phyloP scores from a whole-genome alignment of 2,797 vertebrate genomes.

The Centropyge bicolor region DNA sequence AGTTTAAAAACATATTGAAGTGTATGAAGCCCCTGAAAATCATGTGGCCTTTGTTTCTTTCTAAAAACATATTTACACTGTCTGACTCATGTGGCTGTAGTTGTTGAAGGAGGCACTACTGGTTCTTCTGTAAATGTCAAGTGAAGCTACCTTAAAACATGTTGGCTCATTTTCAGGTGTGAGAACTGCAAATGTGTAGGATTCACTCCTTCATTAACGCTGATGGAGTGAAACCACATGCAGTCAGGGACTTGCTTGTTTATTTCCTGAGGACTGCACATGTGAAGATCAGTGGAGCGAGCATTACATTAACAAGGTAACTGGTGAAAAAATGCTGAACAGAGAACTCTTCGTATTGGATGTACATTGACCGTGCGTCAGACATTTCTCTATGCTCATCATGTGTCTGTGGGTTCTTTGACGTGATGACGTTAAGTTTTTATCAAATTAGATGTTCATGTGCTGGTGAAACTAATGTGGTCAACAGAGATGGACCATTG shows the following conservation, averaged over 20 bases:
- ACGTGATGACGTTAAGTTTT: conserved; percentile 4
- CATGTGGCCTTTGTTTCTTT: no score
- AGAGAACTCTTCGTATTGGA: neutral
- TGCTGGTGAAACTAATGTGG: neutral
- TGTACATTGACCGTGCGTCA: neutral
- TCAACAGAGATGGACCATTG: neutral
- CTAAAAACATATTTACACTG: no score
- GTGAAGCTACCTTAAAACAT: no score
- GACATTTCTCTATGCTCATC: neutral
- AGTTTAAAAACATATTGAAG: neutral
- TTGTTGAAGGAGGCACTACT: no score
- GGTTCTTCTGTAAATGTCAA: no score
- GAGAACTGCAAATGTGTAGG: neutral
- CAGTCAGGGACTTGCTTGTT: neutral
- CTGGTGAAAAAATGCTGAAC: neutral
- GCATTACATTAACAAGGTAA: neutral
- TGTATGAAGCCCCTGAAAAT: no score
- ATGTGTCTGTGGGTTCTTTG: neutral
- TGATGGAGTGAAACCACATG: neutral
- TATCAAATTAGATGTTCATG: conserved; percentile 22
- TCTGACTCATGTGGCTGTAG: neutral
- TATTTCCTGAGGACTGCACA: neutral
- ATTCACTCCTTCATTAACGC: neutral
- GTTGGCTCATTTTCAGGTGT: no score
- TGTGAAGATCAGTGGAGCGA: neutral